These are phyloP conservation scores for Esox lucius DNA, from an alignment of 2,797 vertebrate genomes.

Conservation along the genomic window DNA sequence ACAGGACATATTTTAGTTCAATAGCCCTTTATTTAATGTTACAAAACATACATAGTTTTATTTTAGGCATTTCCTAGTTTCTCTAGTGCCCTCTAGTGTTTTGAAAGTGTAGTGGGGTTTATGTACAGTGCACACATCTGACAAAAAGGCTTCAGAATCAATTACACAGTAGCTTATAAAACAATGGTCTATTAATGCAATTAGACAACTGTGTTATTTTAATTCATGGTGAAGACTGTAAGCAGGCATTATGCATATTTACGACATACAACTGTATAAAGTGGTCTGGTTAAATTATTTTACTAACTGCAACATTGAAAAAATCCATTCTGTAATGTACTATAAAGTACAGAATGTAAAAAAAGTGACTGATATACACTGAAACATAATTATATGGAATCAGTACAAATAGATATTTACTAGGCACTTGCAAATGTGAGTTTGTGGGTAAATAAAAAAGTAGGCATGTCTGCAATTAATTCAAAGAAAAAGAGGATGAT, in stretches of 20 bases:
- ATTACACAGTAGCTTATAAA: background rate
- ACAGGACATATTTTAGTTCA: slow-evolving; percentile 29
- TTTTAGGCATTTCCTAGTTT: slow-evolving; percentile 21
- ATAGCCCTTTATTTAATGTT: slow-evolving; percentile 63
- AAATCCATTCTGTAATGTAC: slow-evolving; percentile 13
- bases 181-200: background rate
- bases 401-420: slow-evolving; percentile 30
- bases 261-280: background rate
- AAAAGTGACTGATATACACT: slow-evolving; percentile 13
- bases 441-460: slow-evolving; percentile 15
- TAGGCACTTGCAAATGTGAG: slow-evolving; percentile 39
- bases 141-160: slow-evolving; percentile 21
- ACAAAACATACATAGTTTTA: slow-evolving; percentile 46
- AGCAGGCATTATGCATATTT: background rate
- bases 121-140: slow-evolving; percentile 6
- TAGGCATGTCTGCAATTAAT: slow-evolving; percentile 7
- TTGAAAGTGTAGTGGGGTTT: slow-evolving; percentile 22
- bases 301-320: background rate
- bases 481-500: slow-evolving; percentile 18
- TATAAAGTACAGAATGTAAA: slow-evolving; percentile 16
- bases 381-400: slow-evolving; percentile 16
- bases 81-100: slow-evolving; percentile 40
- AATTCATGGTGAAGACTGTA: background rate
- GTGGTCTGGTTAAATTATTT: background rate
- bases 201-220: background rate